Evolutionary conservation across 2,888 invertebrate genomes (phyloP), one percentile per base, ranked within the genome.

Genomic region (Diarsia brunnea): DNA sequence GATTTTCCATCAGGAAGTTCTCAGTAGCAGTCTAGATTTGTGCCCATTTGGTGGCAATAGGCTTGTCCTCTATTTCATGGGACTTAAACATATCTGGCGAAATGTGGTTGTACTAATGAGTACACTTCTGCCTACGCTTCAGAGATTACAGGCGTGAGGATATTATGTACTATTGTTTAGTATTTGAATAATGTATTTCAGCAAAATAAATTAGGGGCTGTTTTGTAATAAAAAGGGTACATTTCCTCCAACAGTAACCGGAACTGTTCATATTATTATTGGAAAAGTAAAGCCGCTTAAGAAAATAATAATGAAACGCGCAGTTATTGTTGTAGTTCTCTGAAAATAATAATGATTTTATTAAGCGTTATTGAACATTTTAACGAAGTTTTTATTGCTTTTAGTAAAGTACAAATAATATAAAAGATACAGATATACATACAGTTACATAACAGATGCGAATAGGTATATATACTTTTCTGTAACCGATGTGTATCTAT

Each of bases 251-350:
- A 49, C 24, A 38, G 11, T 73, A 55, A 45, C 10, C 0, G 31
- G 12, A 19, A 14, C 31, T 55, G 16, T 14, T 73, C 47, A 4
- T 38, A 43, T 74, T 60, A 49, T 21, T 27, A 49, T 27, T 0
- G 12, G 8, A 2, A 60, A 60, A 74, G 16, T 10, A n/a, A 74
- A 73, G 27, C 47, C 49, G 27, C 75, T 74, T 31, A 10, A 10
- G 14, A 31, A 73, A 60, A 73, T 74, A 24, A 24, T 47, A 49
- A 60, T 58, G 16, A 58, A 38, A 14, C 1, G 21, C n/a, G 19
- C 31, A 47, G 24, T 10, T 27, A 24, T 43, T 21, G 47, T 47
- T 27, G 16, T 43, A 11, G 47, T 47, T 60, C 21, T 58, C 12
- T 8, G 16, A 38, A 73, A 58, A 73, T 24, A 4, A 21, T 16